Evolutionary conservation across 2,113 vertebrate species (phyloP), one percentile per base, ranked within the genome.

Genomic region (Camelus bactrianus): DNA sequence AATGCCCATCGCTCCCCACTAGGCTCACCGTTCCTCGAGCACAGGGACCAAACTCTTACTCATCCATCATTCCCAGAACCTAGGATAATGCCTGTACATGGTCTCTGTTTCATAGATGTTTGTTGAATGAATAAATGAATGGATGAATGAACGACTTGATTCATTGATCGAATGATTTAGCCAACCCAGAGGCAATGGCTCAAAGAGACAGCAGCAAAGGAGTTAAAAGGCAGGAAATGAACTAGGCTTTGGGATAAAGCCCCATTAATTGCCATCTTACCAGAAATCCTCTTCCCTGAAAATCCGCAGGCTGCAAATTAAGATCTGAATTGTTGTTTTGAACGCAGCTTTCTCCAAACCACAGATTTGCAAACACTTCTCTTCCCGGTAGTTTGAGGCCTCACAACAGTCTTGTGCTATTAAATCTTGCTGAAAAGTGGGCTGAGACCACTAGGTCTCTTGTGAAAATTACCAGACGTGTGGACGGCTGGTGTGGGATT

Each of bases 271-370:
- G 93, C 85, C 84, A 48, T 97, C 94, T 97, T 97, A 96, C 94
- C 93, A 97, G 98, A 97, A 98, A 97, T 93, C 97, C 91, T 97
- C 91, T 96, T 92, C 91, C 94, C 73, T 95, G 97, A 81, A 97
- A 97, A 97, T 94, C 93, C 79, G 9, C 15, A 54, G 95, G 81
- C 91, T 97, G 91, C 95, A 96, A 97, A 98, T 98, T 98, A 98
- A 98, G 96, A 96, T 97, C 88, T 97, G 85, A 96, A 84, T 76
- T 92, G 87, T 95, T 96, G 77, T 96, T 98, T 91, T 98, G 96
- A 17, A 1, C 15, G 8, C 84, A 62, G 3, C 77, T 98, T 65
- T 19, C 96, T 97, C 67, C 96, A 79, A 10, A 92, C 85, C 96
- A 93, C 76, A 96, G 97, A 97, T 97, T 87, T 97, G 93, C 60